Conservation (phyloP, 2,888 invertebrate genomes). For the Ptychoptera albimana region DNA sequence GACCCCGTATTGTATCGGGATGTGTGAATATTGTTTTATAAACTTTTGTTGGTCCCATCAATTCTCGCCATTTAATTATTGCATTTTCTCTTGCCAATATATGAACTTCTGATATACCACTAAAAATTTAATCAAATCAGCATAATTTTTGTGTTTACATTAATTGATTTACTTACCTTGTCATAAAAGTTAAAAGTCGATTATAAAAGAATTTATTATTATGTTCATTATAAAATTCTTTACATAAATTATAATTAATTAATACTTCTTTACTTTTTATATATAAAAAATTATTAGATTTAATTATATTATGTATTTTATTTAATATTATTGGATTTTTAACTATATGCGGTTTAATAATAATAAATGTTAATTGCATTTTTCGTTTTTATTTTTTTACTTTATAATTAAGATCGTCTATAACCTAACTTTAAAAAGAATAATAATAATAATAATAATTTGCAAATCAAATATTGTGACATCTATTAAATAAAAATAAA, state of each 20-base stretch:
- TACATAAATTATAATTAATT: conserved; percentile 45
- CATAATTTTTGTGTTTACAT: no score
- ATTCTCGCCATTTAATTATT: conserved; percentile 59
- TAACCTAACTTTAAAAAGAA: no score
- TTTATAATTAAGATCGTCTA: no score
- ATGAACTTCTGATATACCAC: conserved; percentile 70
- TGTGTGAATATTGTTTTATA: conserved; percentile 61
- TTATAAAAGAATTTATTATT: conserved; percentile 68
- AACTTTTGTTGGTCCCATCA: conserved; percentile 86
- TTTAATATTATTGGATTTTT: conserved; percentile 56
- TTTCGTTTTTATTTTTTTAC: no score
- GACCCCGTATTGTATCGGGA: conserved; percentile 64
- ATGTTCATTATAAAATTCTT: conserved; percentile 71
- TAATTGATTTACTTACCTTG: conserved; percentile 37
- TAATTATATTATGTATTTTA: conserved; percentile 50
- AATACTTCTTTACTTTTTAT: conserved; percentile 47
- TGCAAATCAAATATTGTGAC: no score
- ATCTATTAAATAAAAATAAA: no score
- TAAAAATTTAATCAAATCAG: conserved; percentile 23
- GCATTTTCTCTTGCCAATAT: conserved; percentile 63
- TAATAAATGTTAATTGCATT: conserved; percentile 58
- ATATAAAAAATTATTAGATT: conserved; percentile 52
- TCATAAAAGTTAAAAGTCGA: conserved; percentile 66
- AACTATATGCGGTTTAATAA: conserved; percentile 74
- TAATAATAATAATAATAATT: no score